Conservation (phyloP, 2,888 invertebrate species). For the Isotomurus palustris region DNA sequence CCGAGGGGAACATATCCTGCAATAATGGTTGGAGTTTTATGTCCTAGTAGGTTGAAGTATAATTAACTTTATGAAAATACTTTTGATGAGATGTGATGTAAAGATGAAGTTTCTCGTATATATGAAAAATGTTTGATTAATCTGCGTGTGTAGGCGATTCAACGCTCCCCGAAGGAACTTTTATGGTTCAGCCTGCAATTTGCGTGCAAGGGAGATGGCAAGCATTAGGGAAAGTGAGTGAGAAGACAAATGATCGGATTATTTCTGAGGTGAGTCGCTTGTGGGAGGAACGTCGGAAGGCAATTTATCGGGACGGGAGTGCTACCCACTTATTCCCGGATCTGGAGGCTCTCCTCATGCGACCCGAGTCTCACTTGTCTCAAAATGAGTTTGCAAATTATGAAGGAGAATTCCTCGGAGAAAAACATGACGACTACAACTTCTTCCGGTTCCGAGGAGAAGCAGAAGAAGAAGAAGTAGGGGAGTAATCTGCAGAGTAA, state of each 20-base stretch:
- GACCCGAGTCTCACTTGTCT: no score
- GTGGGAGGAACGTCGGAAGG: conserved; percentile 31
- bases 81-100: background rate
- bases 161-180: conserved; percentile 38
- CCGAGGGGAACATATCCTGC: conserved; percentile 14
- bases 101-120: background rate
- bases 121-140: conserved; percentile 11
- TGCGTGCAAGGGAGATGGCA: conserved; percentile 39
- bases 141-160: conserved; percentile 17
- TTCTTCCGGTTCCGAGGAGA: no score
- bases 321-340: conserved; percentile 29
- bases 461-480: background rate
- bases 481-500: no score
- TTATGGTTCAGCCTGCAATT: conserved; percentile 42
- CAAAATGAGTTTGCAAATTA: no score
- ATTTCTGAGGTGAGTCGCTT: conserved; percentile 32
- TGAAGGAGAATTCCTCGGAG: no score
- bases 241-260: conserved; percentile 22
- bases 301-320: conserved; percentile 35
- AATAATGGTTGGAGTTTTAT: conserved; percentile 27
- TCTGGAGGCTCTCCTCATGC: no score
- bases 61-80: background rate
- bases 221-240: conserved; percentile 34
- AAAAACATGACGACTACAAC: no score
- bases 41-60: conserved; percentile 7